Conservation (phyloP, 2,113 vertebrate genomes). For the Nycticorax nycticorax region DNA sequence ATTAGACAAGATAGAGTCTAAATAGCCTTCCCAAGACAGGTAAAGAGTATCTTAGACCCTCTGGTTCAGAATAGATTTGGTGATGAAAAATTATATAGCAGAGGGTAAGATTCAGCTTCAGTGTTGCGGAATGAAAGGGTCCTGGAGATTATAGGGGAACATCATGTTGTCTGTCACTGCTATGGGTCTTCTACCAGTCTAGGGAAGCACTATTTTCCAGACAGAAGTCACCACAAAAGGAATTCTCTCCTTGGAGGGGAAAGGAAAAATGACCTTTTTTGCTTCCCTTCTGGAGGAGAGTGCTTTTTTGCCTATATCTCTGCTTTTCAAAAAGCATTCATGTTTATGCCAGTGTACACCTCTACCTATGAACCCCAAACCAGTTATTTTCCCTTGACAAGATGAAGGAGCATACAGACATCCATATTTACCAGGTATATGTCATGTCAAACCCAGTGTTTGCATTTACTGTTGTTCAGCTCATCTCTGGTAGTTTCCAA, state of each 20-base stretch:
- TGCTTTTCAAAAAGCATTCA: neutral
- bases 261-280: neutral
- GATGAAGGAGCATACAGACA: neutral
- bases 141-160: neutral
- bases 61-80: neutral
- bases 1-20: neutral
- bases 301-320: neutral
- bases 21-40: neutral
- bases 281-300: neutral
- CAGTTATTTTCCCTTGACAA: neutral
- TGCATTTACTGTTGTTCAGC: neutral
- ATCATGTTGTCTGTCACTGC: accelerated
- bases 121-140: neutral
- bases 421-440: neutral
- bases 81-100: neutral
- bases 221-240: neutral
- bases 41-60: neutral
- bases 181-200: neutral
- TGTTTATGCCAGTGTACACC: neutral
- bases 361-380: neutral
- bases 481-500: neutral
- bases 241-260: neutral
- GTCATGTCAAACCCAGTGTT: neutral
- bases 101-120: neutral
- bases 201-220: neutral